Evolutionary conservation across 64 coral and sea anemone species (phyloP).

Genomic region (Stylophora pistillata): DNA sequence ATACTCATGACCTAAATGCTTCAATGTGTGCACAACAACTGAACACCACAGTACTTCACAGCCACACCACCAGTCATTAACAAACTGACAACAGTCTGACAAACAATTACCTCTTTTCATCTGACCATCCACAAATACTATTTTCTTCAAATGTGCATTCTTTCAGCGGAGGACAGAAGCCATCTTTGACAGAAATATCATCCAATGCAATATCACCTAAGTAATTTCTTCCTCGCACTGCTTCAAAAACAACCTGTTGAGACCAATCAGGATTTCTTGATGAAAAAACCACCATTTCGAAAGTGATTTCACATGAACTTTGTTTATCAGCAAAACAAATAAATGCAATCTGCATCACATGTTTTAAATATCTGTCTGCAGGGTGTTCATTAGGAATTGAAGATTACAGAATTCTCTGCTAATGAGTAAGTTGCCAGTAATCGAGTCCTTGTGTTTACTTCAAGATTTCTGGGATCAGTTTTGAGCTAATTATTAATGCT

Average conservation of each 20-base stretch:
- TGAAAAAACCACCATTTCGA: not conserved
- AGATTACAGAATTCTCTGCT: too few species aligned
- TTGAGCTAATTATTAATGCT: not conserved
- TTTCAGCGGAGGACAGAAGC: conserved; percentile 73
- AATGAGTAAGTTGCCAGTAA: too few species aligned
- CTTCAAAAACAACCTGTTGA: conserved; percentile 77
- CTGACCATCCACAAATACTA: conserved; percentile 74
- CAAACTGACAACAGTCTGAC: not conserved
- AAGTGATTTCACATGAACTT: too few species aligned
- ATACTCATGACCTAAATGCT: too few species aligned
- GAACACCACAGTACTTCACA: too few species aligned
- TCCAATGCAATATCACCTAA: conserved; percentile 82
- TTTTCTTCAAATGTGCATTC: conserved; percentile 80
- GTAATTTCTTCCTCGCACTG: conserved; percentile 63
- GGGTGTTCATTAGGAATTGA: too few species aligned
- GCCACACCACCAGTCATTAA: too few species aligned
- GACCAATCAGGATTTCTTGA: not conserved
- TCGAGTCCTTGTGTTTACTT: too few species aligned
- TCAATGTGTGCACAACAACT: too few species aligned
- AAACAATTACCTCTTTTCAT: conserved; percentile 58
- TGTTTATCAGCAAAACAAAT: too few species aligned
- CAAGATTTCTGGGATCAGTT: not conserved
- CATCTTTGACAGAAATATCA: conserved; percentile 51
- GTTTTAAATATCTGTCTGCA: too few species aligned
- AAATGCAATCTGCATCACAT: too few species aligned